Conservation (phyloP, 2,888 invertebrate genomes). For the Sipha maydis region DNA sequence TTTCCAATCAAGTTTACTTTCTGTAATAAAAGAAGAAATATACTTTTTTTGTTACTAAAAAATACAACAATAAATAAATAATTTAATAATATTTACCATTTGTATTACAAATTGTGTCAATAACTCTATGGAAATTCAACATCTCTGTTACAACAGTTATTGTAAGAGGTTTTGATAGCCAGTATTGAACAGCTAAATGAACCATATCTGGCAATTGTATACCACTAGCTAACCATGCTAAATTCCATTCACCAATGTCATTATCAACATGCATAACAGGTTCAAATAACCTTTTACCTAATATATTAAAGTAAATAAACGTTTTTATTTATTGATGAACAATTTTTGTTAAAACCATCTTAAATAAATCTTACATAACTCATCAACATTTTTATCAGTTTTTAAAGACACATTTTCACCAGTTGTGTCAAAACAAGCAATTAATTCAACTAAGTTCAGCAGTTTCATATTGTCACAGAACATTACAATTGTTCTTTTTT, state of each 20-base stretch:
- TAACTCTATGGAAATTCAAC: slow-evolving; percentile 75
- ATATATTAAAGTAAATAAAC: background rate
- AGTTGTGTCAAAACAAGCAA: slow-evolving; percentile 43
- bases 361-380: slow-evolving; percentile 35
- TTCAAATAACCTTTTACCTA: slow-evolving; percentile 68
- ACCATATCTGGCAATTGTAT: slow-evolving; percentile 76
- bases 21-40: slow-evolving; percentile 59
- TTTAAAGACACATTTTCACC: slow-evolving; percentile 42
- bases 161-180: slow-evolving; percentile 72
- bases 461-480: slow-evolving; percentile 45
- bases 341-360: background rate
- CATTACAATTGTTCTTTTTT: slow-evolving; percentile 62
- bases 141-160: slow-evolving; percentile 73
- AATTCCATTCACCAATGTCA: slow-evolving; percentile 67
- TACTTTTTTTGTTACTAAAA: slow-evolving; percentile 33
- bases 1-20: slow-evolving; percentile 60
- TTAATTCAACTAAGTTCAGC: slow-evolving; percentile 21
- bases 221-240: slow-evolving; percentile 68
- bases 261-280: slow-evolving; percentile 68
- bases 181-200: slow-evolving; percentile 76
- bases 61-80: slow-evolving; percentile 5
- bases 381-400: slow-evolving; percentile 35
- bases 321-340: background rate
- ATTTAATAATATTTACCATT: slow-evolving; percentile 68
- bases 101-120: slow-evolving; percentile 75